These are phyloP conservation scores for Calephelis nemesis DNA, from an alignment of 1,140 invertebrate genomes.

Conservation along the genomic window DNA sequence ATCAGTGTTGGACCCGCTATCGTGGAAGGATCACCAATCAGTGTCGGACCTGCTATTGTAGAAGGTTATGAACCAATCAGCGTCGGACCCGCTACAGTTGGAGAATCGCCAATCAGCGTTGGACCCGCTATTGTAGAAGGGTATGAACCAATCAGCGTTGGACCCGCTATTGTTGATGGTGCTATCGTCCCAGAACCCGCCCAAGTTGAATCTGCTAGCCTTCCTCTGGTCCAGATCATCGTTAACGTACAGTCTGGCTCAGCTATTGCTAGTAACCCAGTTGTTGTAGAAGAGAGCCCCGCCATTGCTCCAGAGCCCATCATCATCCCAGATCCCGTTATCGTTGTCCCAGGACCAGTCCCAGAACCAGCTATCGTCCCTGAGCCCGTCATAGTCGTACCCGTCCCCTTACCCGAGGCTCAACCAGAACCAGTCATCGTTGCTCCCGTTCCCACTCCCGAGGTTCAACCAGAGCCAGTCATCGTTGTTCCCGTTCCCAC, in stretches of 20 bases:
- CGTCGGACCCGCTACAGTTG: conserved; percentile 26
- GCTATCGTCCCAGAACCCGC: conserved; percentile 17
- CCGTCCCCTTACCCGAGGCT: conserved; percentile 31
- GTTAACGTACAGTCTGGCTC: too few relatives aligned
- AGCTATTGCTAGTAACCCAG: conserved; percentile 25
- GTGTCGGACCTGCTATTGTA: conserved; percentile 23
- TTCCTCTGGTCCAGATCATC: conserved; percentile 30
- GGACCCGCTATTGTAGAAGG: neutral
- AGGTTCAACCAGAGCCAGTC: too few relatives aligned
- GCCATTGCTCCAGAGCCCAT: conserved; percentile 17
- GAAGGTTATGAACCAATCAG: conserved; percentile 21
- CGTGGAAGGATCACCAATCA: conserved; percentile 8
- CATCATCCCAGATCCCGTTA: neutral
- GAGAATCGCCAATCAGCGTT: neutral
- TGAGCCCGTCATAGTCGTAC: conserved; percentile 34
- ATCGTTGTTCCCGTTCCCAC: conserved; percentile 33
- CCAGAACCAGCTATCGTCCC: neutral
- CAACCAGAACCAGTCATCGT: conserved; percentile 26
- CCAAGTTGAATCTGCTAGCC: conserved; percentile 29
- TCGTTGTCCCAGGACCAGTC: neutral
- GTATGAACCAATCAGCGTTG: conserved; percentile 22
- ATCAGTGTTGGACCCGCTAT: conserved; percentile 27
- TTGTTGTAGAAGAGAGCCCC: conserved; percentile 20
- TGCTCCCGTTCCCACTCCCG: neutral
- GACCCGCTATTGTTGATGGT: conserved; percentile 27